Evolutionary conservation across 2,888 invertebrate genomes (phyloP), one percentile per base, ranked within the genome.

Genomic region (Anticlea derivata): DNA sequence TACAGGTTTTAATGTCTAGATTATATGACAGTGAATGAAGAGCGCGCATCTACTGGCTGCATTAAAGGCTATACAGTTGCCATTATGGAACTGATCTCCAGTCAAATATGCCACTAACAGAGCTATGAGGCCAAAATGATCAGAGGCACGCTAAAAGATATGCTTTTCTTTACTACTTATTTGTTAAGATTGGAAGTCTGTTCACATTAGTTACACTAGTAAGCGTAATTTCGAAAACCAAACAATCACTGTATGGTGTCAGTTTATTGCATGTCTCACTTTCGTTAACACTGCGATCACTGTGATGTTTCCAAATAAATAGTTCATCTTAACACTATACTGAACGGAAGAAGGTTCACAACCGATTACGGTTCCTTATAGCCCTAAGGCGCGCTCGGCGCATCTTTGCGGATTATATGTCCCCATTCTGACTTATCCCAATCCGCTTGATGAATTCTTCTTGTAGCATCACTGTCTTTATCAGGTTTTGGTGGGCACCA

Each of bases 371-470:
- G 85, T 86, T 85, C 66, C 86, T 86, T 77, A 88, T 63, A 75
- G 88, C 88, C 83, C 82, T 81, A 69, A 87, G 88, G 79, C 89
- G 89, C 89, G 85, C 88, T 41, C 88, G 84, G 87, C 89, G 89
- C 87, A 61, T 73, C 74, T 78, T 86, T 63, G 80, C 80, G 86
- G 86, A 88, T 90, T 90, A 91, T 78, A 91, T 89, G 58, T 91
- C 91, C 12, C 91, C 91, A 68, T 91, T 91, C 78, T 91, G 91
- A 80, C 89, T 90, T 54, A 91, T 90, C 53, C 91, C 91, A 3
- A 91, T 90, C 65, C 91, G 75, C 80, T 91, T 91, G 68, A 91
- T 90, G 73, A 91, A 91, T 52, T 91, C 91, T 55, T 91, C 91
- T 55, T 91, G 91, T 7, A 91, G 79, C 91, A 91, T 91, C 53